phyloP scores from a whole-genome alignment of 2,797 vertebrate genomes.

The Aldrovandia affinis region DNA sequence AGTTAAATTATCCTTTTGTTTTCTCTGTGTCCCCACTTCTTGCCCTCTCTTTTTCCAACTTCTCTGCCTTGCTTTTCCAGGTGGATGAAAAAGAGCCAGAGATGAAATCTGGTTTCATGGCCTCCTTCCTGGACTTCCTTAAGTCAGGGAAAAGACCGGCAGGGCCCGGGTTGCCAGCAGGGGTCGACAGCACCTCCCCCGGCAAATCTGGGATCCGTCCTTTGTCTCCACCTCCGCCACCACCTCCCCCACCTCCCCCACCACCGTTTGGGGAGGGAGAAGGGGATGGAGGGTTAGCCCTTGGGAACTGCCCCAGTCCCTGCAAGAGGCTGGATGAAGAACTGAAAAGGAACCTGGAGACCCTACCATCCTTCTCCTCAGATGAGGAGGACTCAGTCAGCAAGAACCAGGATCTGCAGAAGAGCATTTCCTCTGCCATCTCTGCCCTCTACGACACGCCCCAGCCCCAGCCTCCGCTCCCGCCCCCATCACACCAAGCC shows the following conservation, averaged over 20 bases:
- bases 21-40: slow-evolving; percentile 19
- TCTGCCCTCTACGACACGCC: slow-evolving; percentile 88
- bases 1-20: not conserved
- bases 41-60: not conserved
- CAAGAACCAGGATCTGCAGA: slow-evolving; percentile 94
- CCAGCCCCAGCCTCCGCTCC: slow-evolving; percentile 56
- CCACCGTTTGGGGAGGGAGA: slow-evolving; percentile 73
- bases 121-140: slow-evolving; percentile 91
- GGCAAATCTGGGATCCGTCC: slow-evolving; percentile 76
- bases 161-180: slow-evolving; percentile 70
- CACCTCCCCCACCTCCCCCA: slow-evolving; percentile 66
- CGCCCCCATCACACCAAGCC: slow-evolving; percentile 47
- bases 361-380: slow-evolving; percentile 89
- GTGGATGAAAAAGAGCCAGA: slow-evolving; percentile 89
- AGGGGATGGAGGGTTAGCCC: slow-evolving; percentile 81
- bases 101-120: slow-evolving; percentile 89
- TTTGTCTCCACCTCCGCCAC: slow-evolving; percentile 71
- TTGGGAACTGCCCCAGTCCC: slow-evolving; percentile 86
- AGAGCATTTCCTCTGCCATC: slow-evolving; percentile 93
- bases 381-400: slow-evolving; percentile 92
- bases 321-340: slow-evolving; percentile 90
- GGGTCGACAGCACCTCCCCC: slow-evolving; percentile 72
- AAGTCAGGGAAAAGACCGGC: slow-evolving; percentile 87
- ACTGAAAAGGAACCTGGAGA: slow-evolving; percentile 91
- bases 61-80: slow-evolving; percentile 48